A percentile compares a stretch with the other conserved stretches of the same genome.
These are phyloP conservation scores for Ellobius talpinus DNA, from an alignment of 2,113 vertebrate species.

Conservation along the genomic window DNA sequence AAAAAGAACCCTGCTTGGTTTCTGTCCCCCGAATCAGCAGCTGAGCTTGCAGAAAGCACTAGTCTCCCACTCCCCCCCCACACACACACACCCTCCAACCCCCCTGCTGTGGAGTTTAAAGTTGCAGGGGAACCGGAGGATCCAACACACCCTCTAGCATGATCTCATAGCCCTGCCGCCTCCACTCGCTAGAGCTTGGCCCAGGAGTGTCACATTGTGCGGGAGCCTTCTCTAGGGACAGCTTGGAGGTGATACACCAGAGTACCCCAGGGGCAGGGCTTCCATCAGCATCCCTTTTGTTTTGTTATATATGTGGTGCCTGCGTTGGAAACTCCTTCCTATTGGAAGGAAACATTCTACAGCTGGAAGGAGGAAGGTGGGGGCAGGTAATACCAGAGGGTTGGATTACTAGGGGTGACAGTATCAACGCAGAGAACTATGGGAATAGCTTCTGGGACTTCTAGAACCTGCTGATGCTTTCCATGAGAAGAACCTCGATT, in stretches of 20 bases:
- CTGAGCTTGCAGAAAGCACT: not conserved
- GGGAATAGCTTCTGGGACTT: not conserved
- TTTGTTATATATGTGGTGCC: not conserved
- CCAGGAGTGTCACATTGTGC: not conserved
- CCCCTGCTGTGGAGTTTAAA: not conserved
- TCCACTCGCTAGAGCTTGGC: not conserved
- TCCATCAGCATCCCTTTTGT: not conserved
- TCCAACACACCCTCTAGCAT: not conserved
- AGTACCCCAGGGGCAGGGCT: not conserved
- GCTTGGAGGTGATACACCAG: not conserved
- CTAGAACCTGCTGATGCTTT: not conserved
- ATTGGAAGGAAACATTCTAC: not conserved
- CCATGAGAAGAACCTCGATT: not conserved
- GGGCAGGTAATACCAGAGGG: not conserved
- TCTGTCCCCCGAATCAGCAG: not conserved
- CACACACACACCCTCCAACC: no score
- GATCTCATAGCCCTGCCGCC: not conserved
- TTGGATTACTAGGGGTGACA: not conserved
- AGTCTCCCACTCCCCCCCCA: not conserved
- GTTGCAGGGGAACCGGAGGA: not conserved
- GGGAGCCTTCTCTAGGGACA: not conserved
- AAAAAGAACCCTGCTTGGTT: not conserved
- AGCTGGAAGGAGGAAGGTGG: not conserved
- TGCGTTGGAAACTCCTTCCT: not conserved
- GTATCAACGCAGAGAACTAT: fast-evolving